phyloP scores from a whole-genome alignment of 2,888 invertebrate species.

The Romanomermis culicivorax region DNA sequence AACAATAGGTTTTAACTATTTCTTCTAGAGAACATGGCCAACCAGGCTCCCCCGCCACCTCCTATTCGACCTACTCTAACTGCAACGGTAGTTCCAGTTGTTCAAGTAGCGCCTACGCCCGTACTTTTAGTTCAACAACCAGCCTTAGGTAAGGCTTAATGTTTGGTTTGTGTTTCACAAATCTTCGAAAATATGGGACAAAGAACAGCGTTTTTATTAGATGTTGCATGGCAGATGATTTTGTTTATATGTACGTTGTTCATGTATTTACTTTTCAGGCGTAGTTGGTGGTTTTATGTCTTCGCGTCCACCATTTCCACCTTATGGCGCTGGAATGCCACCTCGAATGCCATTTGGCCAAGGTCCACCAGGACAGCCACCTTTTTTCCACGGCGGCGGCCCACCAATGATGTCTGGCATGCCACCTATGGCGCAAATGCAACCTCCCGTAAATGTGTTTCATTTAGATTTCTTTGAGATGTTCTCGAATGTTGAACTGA shows the following conservation, averaged over 20 bases:
- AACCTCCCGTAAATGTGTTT: no score
- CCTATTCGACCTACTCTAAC: neutral
- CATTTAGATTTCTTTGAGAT: no score
- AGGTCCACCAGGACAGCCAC: constrained; percentile 16
- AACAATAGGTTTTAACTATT: neutral
- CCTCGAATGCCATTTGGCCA: neutral
- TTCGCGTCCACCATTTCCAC: no score
- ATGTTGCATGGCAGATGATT: no score
- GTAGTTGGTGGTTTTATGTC: neutral
- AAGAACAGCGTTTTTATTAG: no score
- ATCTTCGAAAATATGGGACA: no score
- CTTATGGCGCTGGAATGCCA: no score
- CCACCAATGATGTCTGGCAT: neutral
- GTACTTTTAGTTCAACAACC: constrained; percentile 1
- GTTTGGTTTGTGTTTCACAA: neutral
- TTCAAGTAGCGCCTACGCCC: neutral
- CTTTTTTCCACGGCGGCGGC: neutral
- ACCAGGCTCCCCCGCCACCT: neutral
- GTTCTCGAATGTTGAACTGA: no score
- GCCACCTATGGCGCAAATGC: no score
- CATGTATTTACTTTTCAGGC: neutral
- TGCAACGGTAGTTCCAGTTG: constrained; percentile 5
- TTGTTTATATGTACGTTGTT: no score
- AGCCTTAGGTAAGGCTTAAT: neutral
- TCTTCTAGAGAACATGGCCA: no score